Conservation (phyloP, 2,113 vertebrate species). For the Indicator indicator region DNA sequence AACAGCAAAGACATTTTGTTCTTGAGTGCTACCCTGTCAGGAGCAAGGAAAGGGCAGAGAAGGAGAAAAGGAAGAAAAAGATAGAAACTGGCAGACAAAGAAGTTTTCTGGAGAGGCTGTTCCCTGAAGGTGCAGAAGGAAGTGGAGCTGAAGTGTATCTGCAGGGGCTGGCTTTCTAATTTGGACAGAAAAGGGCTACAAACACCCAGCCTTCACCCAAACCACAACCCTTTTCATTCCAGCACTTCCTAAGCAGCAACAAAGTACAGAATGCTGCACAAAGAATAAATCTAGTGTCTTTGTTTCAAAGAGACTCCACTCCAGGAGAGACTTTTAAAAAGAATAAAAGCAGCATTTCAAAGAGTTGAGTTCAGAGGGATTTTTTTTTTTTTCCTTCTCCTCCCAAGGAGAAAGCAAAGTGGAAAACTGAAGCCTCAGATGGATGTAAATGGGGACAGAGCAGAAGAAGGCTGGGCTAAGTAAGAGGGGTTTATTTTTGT, state of each 20-base stretch:
- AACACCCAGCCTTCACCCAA: neutral
- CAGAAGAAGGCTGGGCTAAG: conserved; percentile 27
- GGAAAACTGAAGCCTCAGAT: neutral
- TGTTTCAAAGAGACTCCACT: neutral
- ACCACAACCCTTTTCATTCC: neutral
- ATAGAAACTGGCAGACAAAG: neutral
- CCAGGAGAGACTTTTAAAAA: neutral
- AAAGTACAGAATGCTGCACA: neutral
- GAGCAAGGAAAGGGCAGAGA: neutral
- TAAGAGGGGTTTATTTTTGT: conserved; percentile 46
- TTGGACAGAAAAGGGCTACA: neutral
- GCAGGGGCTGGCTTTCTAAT: neutral
- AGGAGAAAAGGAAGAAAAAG: neutral
- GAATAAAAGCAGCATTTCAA: neutral
- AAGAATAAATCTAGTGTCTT: neutral
- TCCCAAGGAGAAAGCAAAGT: fast-evolving
- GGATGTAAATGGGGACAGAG: conserved; percentile 31
- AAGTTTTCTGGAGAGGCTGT: neutral
- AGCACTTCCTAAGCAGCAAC: neutral
- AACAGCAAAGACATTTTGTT: neutral
- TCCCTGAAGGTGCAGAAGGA: neutral
- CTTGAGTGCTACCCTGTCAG: neutral
- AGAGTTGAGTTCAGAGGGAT: neutral
- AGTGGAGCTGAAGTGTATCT: neutral
- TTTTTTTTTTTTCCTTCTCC: neutral